Conservation (phyloP, 2,797 vertebrate species). For the Botia kubotai region DNA sequence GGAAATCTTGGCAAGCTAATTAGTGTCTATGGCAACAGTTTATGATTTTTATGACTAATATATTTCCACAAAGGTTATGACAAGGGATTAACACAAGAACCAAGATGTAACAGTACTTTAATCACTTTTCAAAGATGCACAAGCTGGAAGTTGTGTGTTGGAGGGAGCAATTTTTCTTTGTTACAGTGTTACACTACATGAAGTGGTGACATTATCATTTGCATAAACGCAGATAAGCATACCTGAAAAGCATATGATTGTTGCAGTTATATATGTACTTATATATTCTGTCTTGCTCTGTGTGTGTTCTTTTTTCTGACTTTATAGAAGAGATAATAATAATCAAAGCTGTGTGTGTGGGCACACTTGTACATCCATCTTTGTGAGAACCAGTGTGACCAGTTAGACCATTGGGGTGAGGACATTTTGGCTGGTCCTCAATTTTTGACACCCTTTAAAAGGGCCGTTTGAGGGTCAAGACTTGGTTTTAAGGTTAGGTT, state of each 20-base stretch:
- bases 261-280: background rate
- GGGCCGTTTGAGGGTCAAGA: too few species aligned
- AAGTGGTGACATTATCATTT: background rate
- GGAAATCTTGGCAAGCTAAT: slow-evolving; percentile 55
- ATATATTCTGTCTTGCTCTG: too few species aligned
- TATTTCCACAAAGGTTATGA: slow-evolving; percentile 2
- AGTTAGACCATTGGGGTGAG: too few species aligned
- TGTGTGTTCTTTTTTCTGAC: too few species aligned
- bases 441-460: too few species aligned
- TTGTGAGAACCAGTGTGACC: too few species aligned
- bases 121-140: slow-evolving; percentile 3
- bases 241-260: background rate
- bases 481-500: too few species aligned
- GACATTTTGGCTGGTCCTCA: too few species aligned
- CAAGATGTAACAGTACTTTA: background rate
- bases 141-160: background rate
- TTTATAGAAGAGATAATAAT: too few species aligned
- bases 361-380: too few species aligned
- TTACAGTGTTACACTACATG: background rate
- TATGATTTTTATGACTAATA: slow-evolving; percentile 47
- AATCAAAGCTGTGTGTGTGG: too few species aligned
- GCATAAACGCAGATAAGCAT: background rate
- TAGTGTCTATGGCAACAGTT: slow-evolving; percentile 61
- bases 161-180: background rate
- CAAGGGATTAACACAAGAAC: background rate